Evolutionary conservation across 1,140 invertebrate genomes (phyloP).

Genomic region (Bathynomus jamesi): DNA sequence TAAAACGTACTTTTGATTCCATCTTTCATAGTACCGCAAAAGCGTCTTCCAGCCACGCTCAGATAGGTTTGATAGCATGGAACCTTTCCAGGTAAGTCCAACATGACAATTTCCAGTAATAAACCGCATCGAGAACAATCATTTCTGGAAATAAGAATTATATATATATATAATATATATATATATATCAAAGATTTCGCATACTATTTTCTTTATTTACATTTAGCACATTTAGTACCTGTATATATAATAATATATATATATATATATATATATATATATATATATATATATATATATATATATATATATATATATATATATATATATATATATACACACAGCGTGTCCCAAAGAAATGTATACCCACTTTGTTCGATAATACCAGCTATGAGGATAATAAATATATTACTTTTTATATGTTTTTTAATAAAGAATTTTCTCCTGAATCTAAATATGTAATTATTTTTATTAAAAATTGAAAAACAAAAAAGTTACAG

Average conservation of each 20-base stretch:
- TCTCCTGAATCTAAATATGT: too few relatives aligned
- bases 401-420: too few relatives aligned
- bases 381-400: too few relatives aligned
- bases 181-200: neutral
- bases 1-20: neutral
- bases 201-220: neutral
- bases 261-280: slow-evolving; percentile 3
- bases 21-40: neutral
- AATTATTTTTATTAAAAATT: too few relatives aligned
- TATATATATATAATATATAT: slow-evolving; percentile 3
- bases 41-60: neutral
- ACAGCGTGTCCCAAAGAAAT: too few relatives aligned
- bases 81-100: neutral
- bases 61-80: neutral
- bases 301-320: neutral
- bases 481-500: too few relatives aligned
- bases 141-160: neutral
- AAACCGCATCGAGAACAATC: neutral
- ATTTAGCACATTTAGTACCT: neutral
- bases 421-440: too few relatives aligned
- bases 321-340: neutral
- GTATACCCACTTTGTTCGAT: too few relatives aligned
- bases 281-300: slow-evolving; percentile 1
- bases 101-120: neutral
- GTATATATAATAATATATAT: neutral